A percentile compares a stretch with the other conserved stretches of the same genome.
Conservation (phyloP, 2,888 invertebrate genomes). For the Hirudinaria manillensis region DNA sequence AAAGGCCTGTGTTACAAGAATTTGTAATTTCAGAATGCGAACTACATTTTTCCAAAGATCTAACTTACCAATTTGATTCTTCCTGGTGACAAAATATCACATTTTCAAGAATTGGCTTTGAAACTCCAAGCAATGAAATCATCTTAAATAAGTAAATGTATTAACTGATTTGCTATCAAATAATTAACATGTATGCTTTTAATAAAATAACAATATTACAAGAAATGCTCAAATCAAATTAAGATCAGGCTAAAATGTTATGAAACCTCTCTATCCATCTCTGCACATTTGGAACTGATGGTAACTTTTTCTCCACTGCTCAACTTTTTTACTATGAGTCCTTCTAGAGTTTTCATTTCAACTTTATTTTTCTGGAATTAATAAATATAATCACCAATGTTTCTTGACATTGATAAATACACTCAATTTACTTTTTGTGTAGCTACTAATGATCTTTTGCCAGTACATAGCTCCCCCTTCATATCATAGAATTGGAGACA, state of each 20-base stretch:
- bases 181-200: not conserved
- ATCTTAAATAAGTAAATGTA: constrained; percentile 59
- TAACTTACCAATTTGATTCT: constrained; percentile 73
- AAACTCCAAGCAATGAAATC: constrained; percentile 71
- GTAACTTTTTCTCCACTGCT: constrained; percentile 47
- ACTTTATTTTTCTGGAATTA: constrained; percentile 46
- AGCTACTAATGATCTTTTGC: constrained; percentile 34
- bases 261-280: constrained; percentile 51
- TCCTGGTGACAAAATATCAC: constrained; percentile 99
- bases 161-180: not conserved
- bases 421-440: constrained; percentile 35
- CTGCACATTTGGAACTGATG: constrained; percentile 49
- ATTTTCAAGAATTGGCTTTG: constrained; percentile 85
- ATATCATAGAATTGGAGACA: constrained; percentile 61
- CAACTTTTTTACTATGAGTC: constrained; percentile 45
- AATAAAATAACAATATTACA: not conserved
- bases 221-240: too few relatives aligned
- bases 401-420: not conserved
- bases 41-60: not conserved
- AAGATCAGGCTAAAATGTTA: constrained; percentile 16
- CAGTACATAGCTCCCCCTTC: constrained; percentile 39
- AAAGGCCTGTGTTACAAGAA: constrained; percentile 64
- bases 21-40: not conserved
- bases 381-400: not conserved
- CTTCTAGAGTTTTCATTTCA: constrained; percentile 49